Evolutionary conservation across 2,797 vertebrate genomes (phyloP).

Genomic region (Dallia pectoralis): DNA sequence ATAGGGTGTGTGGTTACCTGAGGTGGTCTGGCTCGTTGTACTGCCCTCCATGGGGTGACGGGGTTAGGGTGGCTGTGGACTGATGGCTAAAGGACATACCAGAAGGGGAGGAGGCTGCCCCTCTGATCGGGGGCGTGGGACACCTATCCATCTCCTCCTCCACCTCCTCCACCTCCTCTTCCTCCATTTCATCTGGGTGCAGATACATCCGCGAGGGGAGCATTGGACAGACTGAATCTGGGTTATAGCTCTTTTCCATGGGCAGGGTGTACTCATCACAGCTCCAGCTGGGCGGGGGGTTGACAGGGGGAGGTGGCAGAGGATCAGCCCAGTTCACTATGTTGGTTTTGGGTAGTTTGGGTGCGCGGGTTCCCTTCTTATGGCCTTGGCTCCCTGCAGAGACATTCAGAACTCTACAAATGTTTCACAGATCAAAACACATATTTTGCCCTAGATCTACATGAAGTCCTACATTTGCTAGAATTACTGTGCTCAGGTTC

Average conservation of each 20-base stretch:
- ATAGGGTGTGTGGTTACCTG: conserved; percentile 65
- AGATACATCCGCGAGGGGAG: conserved; percentile 81
- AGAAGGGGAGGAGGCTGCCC: conserved; percentile 82
- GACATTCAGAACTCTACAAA: conserved; percentile 20
- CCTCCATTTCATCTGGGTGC: conserved; percentile 79
- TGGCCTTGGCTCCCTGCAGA: conserved; percentile 89
- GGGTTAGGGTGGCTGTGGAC: conserved; percentile 79
- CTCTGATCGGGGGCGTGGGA: conserved; percentile 85
- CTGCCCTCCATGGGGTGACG: conserved; percentile 79
- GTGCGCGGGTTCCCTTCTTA: conserved; percentile 82
- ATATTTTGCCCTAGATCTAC: neutral
- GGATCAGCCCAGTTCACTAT: conserved; percentile 88
- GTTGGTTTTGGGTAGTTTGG: conserved; percentile 84
- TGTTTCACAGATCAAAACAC: neutral
- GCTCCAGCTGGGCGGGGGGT: conserved; percentile 79
- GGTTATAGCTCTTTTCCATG: conserved; percentile 84
- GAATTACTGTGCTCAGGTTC: conserved; percentile 25
- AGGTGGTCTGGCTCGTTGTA: conserved; percentile 78
- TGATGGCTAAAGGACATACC: conserved; percentile 84
- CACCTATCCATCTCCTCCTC: conserved; percentile 79
- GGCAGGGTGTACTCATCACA: conserved; percentile 85
- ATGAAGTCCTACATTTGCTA: neutral
- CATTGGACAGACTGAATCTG: conserved; percentile 76
- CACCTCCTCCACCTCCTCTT: conserved; percentile 43
- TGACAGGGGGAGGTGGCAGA: conserved; percentile 79